Evolutionary conservation across 2,797 vertebrate genomes (phyloP).

Genomic region (Tadarida brasiliensis): DNA sequence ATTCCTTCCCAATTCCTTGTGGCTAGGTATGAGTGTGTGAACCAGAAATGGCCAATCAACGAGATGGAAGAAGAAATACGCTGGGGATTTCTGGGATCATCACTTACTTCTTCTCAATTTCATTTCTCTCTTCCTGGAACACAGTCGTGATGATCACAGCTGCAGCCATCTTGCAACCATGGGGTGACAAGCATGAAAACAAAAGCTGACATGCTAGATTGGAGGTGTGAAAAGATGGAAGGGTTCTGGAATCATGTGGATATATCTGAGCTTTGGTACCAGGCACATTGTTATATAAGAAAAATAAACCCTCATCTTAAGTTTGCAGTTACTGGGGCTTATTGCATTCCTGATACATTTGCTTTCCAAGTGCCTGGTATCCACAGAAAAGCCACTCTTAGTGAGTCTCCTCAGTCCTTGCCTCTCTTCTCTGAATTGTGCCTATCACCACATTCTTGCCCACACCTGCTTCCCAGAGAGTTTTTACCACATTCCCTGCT

Average conservation of each 20-base stretch:
- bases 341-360: neutral
- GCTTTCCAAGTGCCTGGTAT: neutral
- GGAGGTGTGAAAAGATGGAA: neutral
- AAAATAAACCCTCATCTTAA: neutral
- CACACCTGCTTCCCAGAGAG: neutral
- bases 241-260: neutral
- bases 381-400: conserved; percentile 23
- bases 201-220: neutral
- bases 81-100: neutral
- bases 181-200: neutral
- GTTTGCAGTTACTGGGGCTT: neutral
- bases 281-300: neutral
- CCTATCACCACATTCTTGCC: neutral
- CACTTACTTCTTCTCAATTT: neutral
- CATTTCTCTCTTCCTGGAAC: neutral
- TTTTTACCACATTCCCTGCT: neutral
- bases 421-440: neutral
- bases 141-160: neutral
- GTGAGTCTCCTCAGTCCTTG: neutral
- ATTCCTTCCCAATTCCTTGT: conserved; percentile 31
- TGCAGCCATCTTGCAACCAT: conserved; percentile 33
- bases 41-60: neutral
- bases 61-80: conserved; percentile 24
- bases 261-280: neutral
- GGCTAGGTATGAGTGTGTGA: neutral